A percentile compares a stretch with the other conserved stretches of the same genome.
These are phyloP conservation scores for Rugalucina vietnamica DNA, from an alignment of 2,888 invertebrate genomes.

Conservation along the genomic window DNA sequence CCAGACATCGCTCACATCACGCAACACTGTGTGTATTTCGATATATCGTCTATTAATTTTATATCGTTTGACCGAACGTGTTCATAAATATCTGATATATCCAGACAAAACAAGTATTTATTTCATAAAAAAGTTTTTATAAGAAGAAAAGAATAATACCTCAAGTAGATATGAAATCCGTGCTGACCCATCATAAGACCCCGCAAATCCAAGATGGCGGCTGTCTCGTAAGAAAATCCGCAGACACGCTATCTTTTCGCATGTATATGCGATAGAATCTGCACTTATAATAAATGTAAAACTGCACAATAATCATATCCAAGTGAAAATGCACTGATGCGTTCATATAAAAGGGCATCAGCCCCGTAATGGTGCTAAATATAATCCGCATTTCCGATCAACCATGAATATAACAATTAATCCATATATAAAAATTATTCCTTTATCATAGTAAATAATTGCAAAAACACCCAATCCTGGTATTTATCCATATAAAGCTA, in stretches of 20 bases:
- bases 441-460: too few species aligned
- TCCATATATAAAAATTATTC: too few species aligned
- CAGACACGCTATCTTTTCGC: constrained; percentile 7
- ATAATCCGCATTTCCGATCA: too few species aligned
- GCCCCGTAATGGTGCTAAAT: too few species aligned
- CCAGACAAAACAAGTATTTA: too few species aligned
- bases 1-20: background rate
- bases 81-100: too few species aligned
- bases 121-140: background rate
- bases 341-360: background rate
- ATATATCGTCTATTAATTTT: too few species aligned
- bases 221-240: constrained; percentile 8
- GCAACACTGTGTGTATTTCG: background rate
- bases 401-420: too few species aligned
- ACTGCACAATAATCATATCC: background rate
- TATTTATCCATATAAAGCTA: too few species aligned
- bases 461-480: too few species aligned
- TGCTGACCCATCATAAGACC: background rate
- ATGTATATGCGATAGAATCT: background rate
- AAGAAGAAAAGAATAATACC: background rate
- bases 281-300: background rate
- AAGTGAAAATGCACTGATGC: background rate
- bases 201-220: constrained; percentile 12
- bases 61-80: too few species aligned
- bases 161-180: constrained; percentile 7